Evolutionary conservation across 1,140 invertebrate species (phyloP), one percentile per base, ranked within the genome.

Genomic region (Berghia stephanieae): DNA sequence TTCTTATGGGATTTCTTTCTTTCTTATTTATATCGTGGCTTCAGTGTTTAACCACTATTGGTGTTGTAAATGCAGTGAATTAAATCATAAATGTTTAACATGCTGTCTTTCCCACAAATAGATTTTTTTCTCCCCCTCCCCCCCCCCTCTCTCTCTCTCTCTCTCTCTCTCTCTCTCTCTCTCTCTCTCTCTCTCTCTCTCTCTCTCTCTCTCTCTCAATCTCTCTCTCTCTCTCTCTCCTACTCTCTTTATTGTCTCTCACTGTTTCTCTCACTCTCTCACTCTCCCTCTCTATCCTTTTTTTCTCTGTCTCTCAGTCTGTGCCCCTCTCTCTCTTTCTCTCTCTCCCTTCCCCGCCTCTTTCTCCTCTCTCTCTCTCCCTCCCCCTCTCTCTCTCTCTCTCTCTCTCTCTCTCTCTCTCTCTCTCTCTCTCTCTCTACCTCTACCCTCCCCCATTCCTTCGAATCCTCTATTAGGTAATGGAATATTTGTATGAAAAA

Each of bases 1-100:
- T 60, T 60, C 55, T 60, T 60, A 21, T 24, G 55, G n/a, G 6
- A 8, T 44, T 44, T 70, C 68, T 70, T 44, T 42, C 34, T 70
- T 44, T n/a, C 42, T 40, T 44, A n/a, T n/a, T n/a, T n/a, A n/a
- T n/a, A n/a, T n/a, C n/a, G n/a, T n/a, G n/a, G n/a, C n/a, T n/a
- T n/a, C n/a, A n/a, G n/a, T n/a, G n/a, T n/a, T n/a, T n/a, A n/a
- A n/a, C n/a, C n/a, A n/a, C n/a, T n/a, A n/a, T n/a, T n/a, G n/a
- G n/a, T n/a, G n/a, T n/a, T n/a, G n/a, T n/a, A n/a, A n/a, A n/a
- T n/a, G n/a, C n/a, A n/a, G n/a, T n/a, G n/a, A n/a, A n/a, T n/a
- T n/a, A n/a, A n/a, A n/a, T n/a, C n/a, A n/a, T n/a, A n/a, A n/a
- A n/a, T n/a, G n/a, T n/a, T n/a, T n/a, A n/a, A n/a, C n/a, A n/a